Percentiles rank a stretch among this genome's conserved stretches.
phyloP scores from a whole-genome alignment of 2,797 vertebrate genomes.

The Hypotaenidia philippensis region DNA sequence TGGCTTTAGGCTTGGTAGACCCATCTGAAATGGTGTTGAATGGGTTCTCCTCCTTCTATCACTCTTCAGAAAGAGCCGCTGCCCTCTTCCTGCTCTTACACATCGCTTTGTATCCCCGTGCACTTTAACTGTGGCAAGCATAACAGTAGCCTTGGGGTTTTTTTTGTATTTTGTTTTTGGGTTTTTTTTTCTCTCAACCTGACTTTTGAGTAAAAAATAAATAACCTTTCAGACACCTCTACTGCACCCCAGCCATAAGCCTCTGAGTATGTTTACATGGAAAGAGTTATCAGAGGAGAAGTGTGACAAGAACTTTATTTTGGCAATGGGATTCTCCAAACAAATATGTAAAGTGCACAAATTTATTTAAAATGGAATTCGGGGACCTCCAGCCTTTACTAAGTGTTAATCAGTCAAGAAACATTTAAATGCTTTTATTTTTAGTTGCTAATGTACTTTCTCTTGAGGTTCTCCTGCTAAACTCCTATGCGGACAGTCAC shows the following conservation, averaged over 20 bases:
- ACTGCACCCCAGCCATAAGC: background rate
- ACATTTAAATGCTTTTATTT: background rate
- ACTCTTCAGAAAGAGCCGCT: background rate
- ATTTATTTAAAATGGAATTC: background rate
- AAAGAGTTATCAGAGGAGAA: background rate
- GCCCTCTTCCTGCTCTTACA: background rate
- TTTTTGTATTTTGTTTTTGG: background rate
- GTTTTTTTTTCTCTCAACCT: background rate
- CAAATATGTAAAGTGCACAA: background rate
- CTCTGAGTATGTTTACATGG: background rate
- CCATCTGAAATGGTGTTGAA: background rate
- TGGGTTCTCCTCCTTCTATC: background rate
- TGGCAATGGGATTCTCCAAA: background rate
- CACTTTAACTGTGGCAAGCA: background rate
- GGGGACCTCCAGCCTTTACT: background rate
- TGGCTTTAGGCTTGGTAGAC: background rate
- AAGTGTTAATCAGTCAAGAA: slow-evolving; percentile 11
- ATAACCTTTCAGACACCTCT: background rate
- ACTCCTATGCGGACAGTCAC: slow-evolving; percentile 26
- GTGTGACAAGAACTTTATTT: background rate
- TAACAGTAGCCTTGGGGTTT: background rate
- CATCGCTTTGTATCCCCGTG: background rate
- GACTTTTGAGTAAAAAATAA: background rate
- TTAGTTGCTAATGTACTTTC: slow-evolving; percentile 22
- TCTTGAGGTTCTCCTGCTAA: slow-evolving; percentile 15